A percentile compares a stretch with the other conserved stretches of the same genome.
These are phyloP conservation scores for Leptinotarsa tumamoca DNA, from an alignment of 2,888 invertebrate genomes.

Conservation along the genomic window DNA sequence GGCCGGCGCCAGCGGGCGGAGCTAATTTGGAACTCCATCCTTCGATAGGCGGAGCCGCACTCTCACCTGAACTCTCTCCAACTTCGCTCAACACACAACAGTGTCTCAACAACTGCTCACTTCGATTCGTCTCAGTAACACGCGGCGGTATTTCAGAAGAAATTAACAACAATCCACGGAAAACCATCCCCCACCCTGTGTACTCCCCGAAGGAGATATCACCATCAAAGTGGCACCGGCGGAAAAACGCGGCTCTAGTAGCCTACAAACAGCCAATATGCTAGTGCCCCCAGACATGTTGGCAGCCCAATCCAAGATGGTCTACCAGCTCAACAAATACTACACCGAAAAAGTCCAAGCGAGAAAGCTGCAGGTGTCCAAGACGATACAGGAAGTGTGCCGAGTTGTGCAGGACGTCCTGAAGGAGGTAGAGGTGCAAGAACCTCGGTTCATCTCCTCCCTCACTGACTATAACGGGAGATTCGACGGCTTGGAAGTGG, in stretches of 20 bases:
- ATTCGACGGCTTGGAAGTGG: constrained; percentile 82
- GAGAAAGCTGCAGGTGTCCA: constrained; percentile 77
- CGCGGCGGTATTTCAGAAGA: constrained; percentile 28
- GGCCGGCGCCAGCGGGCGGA: constrained; percentile 55
- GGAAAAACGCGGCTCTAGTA: constrained; percentile 56
- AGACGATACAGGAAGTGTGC: constrained; percentile 81
- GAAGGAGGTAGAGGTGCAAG: constrained; percentile 87
- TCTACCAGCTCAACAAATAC: constrained; percentile 89
- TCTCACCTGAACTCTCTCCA: constrained; percentile 54
- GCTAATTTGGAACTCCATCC: constrained; percentile 49
- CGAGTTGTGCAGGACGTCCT: constrained; percentile 85
- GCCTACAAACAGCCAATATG: constrained; percentile 72
- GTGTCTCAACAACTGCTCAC: constrained; percentile 58
- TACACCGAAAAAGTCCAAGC: constrained; percentile 81
- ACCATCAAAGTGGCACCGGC: constrained; percentile 57
- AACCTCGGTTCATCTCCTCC: constrained; percentile 84
- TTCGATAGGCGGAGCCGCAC: constrained; percentile 56
- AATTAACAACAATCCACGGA: constrained; percentile 15
- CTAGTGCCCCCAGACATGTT: constrained; percentile 93
- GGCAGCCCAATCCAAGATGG: constrained; percentile 93
- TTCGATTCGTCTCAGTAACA: constrained; percentile 59
- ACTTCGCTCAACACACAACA: constrained; percentile 49
- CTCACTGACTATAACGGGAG: constrained; percentile 80
- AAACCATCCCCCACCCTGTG: constrained; percentile 43
- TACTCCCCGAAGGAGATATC: constrained; percentile 42